A percentile compares a stretch with the other conserved stretches of the same genome.
Evolutionary conservation across 2,888 invertebrate species (phyloP).

Genomic region (Andrena haemorrhoa): DNA sequence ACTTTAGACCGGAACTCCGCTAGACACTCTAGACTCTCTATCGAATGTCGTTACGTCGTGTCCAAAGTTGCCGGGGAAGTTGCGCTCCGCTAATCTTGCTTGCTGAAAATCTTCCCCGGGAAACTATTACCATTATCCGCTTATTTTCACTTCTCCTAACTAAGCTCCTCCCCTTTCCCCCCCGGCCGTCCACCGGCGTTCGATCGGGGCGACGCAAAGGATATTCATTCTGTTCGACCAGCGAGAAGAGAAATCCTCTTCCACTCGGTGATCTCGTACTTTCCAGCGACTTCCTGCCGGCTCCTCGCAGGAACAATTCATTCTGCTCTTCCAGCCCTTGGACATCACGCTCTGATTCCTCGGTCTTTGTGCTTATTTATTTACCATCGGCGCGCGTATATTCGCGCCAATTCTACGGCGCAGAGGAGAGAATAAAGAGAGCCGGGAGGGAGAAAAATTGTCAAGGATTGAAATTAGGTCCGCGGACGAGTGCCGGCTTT

Average conservation of each 20-base stretch:
- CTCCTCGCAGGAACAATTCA: conserved; percentile 33
- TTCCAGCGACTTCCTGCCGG: conserved; percentile 51
- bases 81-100: conserved; percentile 52
- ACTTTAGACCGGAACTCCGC: conserved; percentile 52
- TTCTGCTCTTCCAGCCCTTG: background rate
- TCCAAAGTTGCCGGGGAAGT: conserved; percentile 59
- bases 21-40: conserved; percentile 43
- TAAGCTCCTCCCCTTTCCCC: conserved; percentile 41
- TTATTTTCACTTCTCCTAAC: conserved; percentile 71
- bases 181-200: conserved; percentile 10
- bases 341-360: conserved; percentile 1
- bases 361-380: background rate
- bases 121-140: conserved; percentile 68
- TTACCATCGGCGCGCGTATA: background rate
- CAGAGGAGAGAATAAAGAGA: background rate
- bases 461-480: conserved; percentile 42
- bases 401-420: background rate
- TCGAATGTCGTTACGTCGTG: conserved; percentile 58
- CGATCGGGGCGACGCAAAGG: conserved; percentile 51
- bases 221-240: conserved; percentile 49
- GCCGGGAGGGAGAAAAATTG: background rate
- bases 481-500: conserved; percentile 31
- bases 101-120: conserved; percentile 58
- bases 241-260: conserved; percentile 50
- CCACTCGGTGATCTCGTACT: conserved; percentile 41